phyloP scores from a whole-genome alignment of 23 tunicate genomes.

The Trididemnum clinides region DNA sequence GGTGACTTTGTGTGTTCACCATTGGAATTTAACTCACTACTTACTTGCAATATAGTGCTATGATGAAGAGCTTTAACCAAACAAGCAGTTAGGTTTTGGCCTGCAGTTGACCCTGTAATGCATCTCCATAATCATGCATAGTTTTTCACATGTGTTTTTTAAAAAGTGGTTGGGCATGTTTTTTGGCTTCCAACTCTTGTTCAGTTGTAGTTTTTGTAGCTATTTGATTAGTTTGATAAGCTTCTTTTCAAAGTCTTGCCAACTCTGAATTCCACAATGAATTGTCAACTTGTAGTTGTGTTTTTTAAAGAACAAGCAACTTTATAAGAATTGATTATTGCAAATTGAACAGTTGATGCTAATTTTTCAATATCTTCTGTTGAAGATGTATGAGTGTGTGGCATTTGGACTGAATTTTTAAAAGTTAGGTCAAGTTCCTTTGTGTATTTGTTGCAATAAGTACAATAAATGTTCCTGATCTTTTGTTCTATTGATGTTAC shows the following conservation, averaged over 20 bases:
- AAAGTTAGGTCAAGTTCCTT: no score
- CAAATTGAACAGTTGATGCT: no score
- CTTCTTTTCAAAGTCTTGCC: background rate
- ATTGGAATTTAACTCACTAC: background rate
- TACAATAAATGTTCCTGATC: no score
- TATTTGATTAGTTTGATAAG: background rate
- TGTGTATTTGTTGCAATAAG: no score
- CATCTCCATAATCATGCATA: background rate
- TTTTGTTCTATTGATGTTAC: no score
- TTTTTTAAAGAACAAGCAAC: no score
- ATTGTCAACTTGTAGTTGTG: no score
- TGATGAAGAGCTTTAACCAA: background rate
- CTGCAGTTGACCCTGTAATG: background rate
- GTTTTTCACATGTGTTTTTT: background rate
- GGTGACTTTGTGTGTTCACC: background rate
- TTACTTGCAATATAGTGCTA: background rate
- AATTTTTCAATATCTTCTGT: no score
- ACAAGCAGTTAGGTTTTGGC: background rate
- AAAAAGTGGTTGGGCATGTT: background rate
- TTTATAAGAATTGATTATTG: no score
- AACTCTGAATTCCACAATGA: no score
- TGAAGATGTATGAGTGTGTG: no score
- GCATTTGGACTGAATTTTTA: no score
- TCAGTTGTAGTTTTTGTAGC: background rate
- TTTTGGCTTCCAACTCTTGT: background rate